Evolutionary conservation across 2,113 vertebrate species (phyloP), one percentile per base, ranked within the genome.

Genomic region (Gavialis gangeticus): DNA sequence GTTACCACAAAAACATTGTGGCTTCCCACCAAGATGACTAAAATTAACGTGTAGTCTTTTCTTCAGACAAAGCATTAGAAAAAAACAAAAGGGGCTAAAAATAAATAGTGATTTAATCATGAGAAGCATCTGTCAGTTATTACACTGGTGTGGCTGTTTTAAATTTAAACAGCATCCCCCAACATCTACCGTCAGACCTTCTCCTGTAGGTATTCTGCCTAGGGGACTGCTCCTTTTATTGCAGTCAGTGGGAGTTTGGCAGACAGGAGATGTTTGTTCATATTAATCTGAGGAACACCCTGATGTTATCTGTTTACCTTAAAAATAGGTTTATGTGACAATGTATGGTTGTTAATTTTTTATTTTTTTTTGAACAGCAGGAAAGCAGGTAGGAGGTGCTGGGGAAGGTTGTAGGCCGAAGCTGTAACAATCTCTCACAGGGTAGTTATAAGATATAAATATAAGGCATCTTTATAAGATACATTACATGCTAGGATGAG

Each of bases 101-200:
- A 96, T 96, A 97, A 95, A 96, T 89, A 95, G 94, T 96, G 96
- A 96, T 96, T 97, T 95, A 96, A 96, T 94, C 88, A 94, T 91
- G 91, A 95, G 96, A 97, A 96, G 90, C 94, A 96, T 96, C 94
- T 96, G 96, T 97, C 96, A 97, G 96, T 96, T 97, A 96, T 97
- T 95, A 96, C 95, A 90, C 95, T 96, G 96, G 95, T 96, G 96
- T 96, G 96, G 96, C 96, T 97, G 96, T 96, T 97, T 97, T 97
- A 96, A 97, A 97, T 95, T 91, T 97, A 95, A 96, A 96, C 96
- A 97, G 95, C 96, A 97, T 95, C 94, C 96, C 94, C 96, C 96
- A 95, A 95, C 92, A 95, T 96, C 94, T 95, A 95, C 96, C 96
- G 96, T 94, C 95, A 91, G 95, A 96, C 96, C 94, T 96, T 97